A percentile compares a stretch with the other conserved stretches of the same genome.
These are phyloP conservation scores for Lordiphosa collinella DNA, from an alignment of 1,140 invertebrate genomes.

Conservation along the genomic window DNA sequence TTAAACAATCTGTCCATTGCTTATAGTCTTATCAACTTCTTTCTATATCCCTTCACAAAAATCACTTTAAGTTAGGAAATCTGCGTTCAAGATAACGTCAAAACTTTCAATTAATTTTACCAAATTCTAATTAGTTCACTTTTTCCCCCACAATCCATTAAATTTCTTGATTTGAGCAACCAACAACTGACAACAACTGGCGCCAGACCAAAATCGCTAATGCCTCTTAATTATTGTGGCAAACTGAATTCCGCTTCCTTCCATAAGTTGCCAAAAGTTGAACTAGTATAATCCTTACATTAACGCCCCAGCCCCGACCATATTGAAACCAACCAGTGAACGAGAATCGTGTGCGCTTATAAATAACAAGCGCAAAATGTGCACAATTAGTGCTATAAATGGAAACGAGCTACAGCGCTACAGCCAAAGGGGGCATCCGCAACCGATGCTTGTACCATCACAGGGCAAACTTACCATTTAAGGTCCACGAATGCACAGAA, in stretches of 20 bases:
- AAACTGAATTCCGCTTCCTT: constrained; percentile 1
- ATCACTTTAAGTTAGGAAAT: too few relatives aligned
- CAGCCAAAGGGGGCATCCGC: constrained; percentile 9
- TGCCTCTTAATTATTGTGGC: constrained; percentile 40
- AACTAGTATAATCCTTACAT: constrained; percentile 3
- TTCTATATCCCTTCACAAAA: too few relatives aligned
- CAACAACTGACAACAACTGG: constrained; percentile 13
- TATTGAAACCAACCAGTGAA: constrained; percentile 9
- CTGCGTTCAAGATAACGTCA: too few relatives aligned
- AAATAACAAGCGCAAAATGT: constrained; percentile 72
- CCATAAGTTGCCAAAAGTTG: constrained; percentile 21
- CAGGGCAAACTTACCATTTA: constrained; percentile 49
- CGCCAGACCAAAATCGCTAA: constrained; percentile 33
- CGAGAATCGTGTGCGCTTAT: constrained; percentile 49
- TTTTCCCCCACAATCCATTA: too few relatives aligned
- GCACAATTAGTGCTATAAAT: constrained; percentile 72
- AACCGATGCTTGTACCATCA: constrained; percentile 11
- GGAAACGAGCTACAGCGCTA: constrained; percentile 25
- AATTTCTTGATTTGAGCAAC: constrained; percentile 2
- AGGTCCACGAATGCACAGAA: constrained; percentile 30
- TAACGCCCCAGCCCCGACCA: constrained; percentile 5
- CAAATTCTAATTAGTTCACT: too few relatives aligned
- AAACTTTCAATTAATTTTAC: too few relatives aligned
- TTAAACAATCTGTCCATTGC: too few relatives aligned
- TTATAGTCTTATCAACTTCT: too few relatives aligned